Evolutionary conservation across 2,113 vertebrate genomes (phyloP).

Genomic region (Platysteira castanea): DNA sequence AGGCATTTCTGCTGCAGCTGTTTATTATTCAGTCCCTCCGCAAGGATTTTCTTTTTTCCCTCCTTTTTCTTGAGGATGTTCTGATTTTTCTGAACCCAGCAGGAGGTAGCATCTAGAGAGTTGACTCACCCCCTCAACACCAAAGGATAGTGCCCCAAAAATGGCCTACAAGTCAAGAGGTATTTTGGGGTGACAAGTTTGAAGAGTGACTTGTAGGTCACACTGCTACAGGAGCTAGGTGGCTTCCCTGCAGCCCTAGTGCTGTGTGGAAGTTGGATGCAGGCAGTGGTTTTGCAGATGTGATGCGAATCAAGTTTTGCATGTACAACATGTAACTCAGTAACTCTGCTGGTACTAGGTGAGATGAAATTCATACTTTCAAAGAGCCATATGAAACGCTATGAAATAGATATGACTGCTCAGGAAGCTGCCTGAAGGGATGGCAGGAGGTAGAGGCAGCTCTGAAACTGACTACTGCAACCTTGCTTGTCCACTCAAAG

Average conservation of each 20-base stretch:
- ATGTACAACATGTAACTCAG: background rate
- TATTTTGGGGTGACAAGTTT: background rate
- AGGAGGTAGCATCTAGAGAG: background rate
- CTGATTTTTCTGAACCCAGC: background rate
- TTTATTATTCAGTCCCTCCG: background rate
- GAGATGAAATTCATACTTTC: background rate
- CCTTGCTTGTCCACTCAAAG: background rate
- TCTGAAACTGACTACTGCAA: background rate
- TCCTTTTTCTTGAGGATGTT: background rate
- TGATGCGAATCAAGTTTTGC: background rate
- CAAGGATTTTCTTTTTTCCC: fast-evolving
- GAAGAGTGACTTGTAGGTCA: background rate
- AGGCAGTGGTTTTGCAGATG: background rate
- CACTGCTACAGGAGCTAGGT: background rate
- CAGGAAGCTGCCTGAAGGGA: background rate
- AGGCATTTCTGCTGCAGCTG: background rate
- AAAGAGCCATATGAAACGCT: background rate
- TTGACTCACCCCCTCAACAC: background rate
- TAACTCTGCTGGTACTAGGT: background rate
- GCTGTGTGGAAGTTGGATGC: background rate
- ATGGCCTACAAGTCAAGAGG: background rate
- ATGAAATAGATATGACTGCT: background rate
- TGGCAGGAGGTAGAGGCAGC: background rate
- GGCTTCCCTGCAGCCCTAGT: fast-evolving
- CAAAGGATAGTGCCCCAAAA: background rate